Base-by-base conservation (phyloP, 1,140 invertebrate genomes). In the Drosophila tropicalis region DNA sequence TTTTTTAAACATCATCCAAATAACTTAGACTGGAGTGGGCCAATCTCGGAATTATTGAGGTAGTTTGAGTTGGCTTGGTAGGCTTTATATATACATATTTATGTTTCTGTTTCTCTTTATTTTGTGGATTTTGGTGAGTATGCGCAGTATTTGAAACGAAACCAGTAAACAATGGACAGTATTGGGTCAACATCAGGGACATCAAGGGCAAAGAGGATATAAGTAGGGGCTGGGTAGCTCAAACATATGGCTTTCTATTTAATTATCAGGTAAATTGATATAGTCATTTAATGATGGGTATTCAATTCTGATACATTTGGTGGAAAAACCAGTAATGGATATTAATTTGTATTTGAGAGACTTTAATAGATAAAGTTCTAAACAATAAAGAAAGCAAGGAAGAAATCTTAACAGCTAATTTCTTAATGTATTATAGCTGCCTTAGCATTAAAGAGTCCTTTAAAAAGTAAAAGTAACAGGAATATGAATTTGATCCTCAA, bases 31-130 rank as follows among this genome's bases (percentile, higher is more conserved):
- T 36, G 55, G 70, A 70, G 76, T 73, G 75, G 81, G 63, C 62
- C 81, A 87, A 87, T 72, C 76, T 36, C 68, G 78, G 78, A 71
- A 13, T 54, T 78, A 90, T 90, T 90, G 84, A 81, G 84, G 81
- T 76, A 87, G 83, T 79, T 73, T 76, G 83, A 58, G 83, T 66
- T 57, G 15, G 62, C 55, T 44, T 57, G 55, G 55, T 57, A 32
- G 32, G 55, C 25, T 13, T 36, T 6, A 65, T 61, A 51, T 36
- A 40, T 34, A n/a, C 58, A 2, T 2, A 32, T 7, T n/a, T 13
- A 15, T 57, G 34, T 12, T 36, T 36, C 7, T 69, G 15, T 32
- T 17, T 60, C 25, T 44, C 34, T 10, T 41, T 44, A 32, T 67
- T 63, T 1, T 13, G 10, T 17, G 5, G 5, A 32, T 79, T 29